These are phyloP conservation scores for Leptinotarsa texana DNA, from an alignment of 1,140 invertebrate species.

Conservation along the genomic window DNA sequence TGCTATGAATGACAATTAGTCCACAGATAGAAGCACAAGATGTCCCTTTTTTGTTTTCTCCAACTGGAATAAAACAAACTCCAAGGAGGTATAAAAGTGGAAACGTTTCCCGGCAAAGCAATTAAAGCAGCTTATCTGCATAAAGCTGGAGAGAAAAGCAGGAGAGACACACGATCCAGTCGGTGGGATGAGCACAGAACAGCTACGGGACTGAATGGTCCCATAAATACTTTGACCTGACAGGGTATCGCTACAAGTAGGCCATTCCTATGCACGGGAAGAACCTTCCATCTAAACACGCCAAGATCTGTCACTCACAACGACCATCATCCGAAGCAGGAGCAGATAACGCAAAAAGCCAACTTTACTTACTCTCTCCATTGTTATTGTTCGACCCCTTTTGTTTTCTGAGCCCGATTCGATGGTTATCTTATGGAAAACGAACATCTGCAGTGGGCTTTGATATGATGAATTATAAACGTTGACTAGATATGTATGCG, in stretches of 20 bases:
- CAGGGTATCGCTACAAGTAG: slow-evolving; percentile 51
- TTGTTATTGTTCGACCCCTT: slow-evolving; percentile 16
- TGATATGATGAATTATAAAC: slow-evolving; percentile 12
- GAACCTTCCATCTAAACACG: slow-evolving; percentile 53
- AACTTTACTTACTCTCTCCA: slow-evolving; percentile 19
- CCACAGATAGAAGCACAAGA: too few relatives aligned
- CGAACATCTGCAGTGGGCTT: slow-evolving; percentile 9
- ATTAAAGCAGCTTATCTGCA: slow-evolving; percentile 51
- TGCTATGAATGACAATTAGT: too few relatives aligned
- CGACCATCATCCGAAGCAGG: slow-evolving; percentile 38
- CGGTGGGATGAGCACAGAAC: slow-evolving; percentile 21
- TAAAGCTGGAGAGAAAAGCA: slow-evolving; percentile 46
- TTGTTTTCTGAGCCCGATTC: slow-evolving; percentile 16
- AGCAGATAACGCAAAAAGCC: slow-evolving; percentile 36
- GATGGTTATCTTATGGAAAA: slow-evolving; percentile 19
- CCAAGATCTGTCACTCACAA: slow-evolving; percentile 53
- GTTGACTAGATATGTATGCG: too few relatives aligned
- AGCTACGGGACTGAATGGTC: slow-evolving; percentile 36
- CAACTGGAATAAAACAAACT: slow-evolving; percentile 19
- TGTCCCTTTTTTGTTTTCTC: slow-evolving; percentile 14
- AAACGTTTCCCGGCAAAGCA: slow-evolving; percentile 28
- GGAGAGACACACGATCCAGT: slow-evolving; percentile 31
- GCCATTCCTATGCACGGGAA: slow-evolving; percentile 54
- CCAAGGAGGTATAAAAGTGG: slow-evolving; percentile 22
- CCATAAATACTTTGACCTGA: slow-evolving; percentile 49